Evolutionary conservation across 2,888 invertebrate genomes (phyloP).

Genomic region (Dasysyrphus tricinctus): DNA sequence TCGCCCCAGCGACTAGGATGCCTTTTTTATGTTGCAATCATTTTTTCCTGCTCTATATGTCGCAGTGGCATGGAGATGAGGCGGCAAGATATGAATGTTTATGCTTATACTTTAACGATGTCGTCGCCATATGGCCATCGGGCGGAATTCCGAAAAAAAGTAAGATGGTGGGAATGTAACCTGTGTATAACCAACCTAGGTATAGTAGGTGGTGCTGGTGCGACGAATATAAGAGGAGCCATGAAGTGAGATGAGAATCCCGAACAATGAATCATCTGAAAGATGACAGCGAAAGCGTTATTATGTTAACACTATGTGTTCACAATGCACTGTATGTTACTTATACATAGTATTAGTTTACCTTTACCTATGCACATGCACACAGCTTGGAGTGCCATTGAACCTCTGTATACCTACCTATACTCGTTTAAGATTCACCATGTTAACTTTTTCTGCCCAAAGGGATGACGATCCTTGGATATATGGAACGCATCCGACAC

Average conservation of each 20-base stretch:
- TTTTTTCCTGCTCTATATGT: slow-evolving; percentile 9
- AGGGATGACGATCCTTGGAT: slow-evolving; percentile 49
- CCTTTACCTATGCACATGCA: not conserved
- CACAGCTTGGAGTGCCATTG: slow-evolving; percentile 13
- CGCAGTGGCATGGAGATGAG: slow-evolving; percentile 25
- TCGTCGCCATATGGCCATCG: slow-evolving; percentile 7
- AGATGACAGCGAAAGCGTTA: slow-evolving; percentile 62
- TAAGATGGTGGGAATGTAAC: slow-evolving; percentile 28
- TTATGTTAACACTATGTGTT: slow-evolving; percentile 51
- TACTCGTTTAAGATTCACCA: slow-evolving; percentile 38
- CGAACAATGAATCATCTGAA: slow-evolving; percentile 64
- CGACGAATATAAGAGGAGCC: slow-evolving; percentile 6
- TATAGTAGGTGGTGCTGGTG: not conserved
- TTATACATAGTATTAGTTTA: slow-evolving; percentile 40
- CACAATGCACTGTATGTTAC: slow-evolving; percentile 22
- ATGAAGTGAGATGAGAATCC: slow-evolving; percentile 35
- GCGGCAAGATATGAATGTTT: slow-evolving; percentile 53
- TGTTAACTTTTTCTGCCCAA: slow-evolving; percentile 60
- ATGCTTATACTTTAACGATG: slow-evolving; percentile 49
- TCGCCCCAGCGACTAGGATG: slow-evolving; percentile 42
- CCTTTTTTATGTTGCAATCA: slow-evolving; percentile 28
- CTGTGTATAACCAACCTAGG: slow-evolving; percentile 1
- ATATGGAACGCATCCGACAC: slow-evolving; percentile 65
- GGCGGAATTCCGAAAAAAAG: not conserved
- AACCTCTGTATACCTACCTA: slow-evolving; percentile 32